Conservation (phyloP, 2,888 invertebrate species). For the Unio delphinus region DNA sequence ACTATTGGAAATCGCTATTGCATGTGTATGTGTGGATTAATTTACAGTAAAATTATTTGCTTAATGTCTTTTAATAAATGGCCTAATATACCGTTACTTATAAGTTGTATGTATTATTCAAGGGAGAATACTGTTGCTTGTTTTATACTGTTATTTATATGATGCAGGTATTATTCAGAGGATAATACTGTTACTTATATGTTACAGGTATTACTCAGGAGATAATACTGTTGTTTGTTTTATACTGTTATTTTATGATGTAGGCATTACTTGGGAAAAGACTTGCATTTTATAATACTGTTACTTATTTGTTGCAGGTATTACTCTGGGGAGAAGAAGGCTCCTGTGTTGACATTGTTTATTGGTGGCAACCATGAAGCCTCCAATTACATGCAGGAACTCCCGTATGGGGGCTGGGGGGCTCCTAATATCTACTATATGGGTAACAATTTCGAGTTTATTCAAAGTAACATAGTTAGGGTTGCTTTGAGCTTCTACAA, state of each 20-base stretch:
- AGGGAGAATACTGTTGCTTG: no score
- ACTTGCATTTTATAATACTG: background rate
- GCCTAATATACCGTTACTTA: background rate
- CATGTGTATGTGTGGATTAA: no score
- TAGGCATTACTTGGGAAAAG: no score
- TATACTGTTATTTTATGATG: no score
- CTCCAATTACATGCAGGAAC: constrained; percentile 92
- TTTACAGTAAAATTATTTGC: background rate
- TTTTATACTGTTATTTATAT: no score
- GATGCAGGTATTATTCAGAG: no score
- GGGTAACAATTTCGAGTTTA: constrained; percentile 72
- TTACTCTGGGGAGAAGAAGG: constrained; percentile 90
- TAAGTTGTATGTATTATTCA: no score
- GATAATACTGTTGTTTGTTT: no score
- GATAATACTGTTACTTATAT: no score
- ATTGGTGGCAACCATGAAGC: constrained; percentile 99
- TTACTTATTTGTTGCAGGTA: constrained; percentile 77
- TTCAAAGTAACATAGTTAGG: no score
- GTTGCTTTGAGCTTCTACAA: no score
- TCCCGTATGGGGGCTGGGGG: constrained; percentile 99
- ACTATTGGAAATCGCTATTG: background rate
- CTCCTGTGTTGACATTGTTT: constrained; percentile 93
- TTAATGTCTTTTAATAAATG: background rate
- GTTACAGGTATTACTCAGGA: no score
- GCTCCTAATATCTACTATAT: constrained; percentile 98